Evolutionary conservation across 2,888 invertebrate species (phyloP).

Genomic region (Drosophila melanocephala): DNA sequence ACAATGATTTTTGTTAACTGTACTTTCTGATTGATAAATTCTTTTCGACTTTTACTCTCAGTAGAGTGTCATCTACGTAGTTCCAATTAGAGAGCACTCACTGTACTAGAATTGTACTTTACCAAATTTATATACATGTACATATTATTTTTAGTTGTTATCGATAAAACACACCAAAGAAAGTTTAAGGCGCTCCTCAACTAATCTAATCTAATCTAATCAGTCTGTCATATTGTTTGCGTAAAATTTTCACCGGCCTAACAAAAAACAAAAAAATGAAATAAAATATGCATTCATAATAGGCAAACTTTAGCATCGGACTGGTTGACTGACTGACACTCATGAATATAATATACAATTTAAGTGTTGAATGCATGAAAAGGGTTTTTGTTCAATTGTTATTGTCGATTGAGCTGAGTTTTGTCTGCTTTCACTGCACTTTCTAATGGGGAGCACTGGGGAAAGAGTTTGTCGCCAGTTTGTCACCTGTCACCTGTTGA

Average conservation of each 20-base stretch:
- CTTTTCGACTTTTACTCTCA: not conserved
- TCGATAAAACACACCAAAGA: constrained; percentile 23
- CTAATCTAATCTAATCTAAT: constrained; percentile 36
- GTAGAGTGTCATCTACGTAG: not conserved
- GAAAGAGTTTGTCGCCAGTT: constrained; percentile 4
- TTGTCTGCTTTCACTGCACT: constrained; percentile 20
- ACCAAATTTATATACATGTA: not conserved
- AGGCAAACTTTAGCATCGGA: not conserved
- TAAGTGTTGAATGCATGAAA: constrained; percentile 37
- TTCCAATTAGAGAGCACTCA: not conserved
- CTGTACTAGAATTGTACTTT: not conserved
- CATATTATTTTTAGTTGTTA: not conserved
- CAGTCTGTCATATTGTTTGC: constrained; percentile 7
- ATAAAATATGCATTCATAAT: constrained; percentile 15
- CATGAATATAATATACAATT: constrained; percentile 12
- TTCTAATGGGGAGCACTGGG: not conserved
- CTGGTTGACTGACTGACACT: not conserved
- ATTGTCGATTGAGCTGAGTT: constrained; percentile 55
- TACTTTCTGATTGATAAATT: not conserved
- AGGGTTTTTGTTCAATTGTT: constrained; percentile 66
- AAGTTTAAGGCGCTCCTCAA: constrained; percentile 19
- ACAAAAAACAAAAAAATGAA: not conserved
- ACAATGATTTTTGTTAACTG: not conserved
- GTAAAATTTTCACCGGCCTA: constrained; percentile 2
- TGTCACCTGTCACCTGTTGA: constrained; percentile 1